Evolutionary conservation across 2,113 vertebrate genomes (phyloP).

Genomic region (Oreocharis arfaki): DNA sequence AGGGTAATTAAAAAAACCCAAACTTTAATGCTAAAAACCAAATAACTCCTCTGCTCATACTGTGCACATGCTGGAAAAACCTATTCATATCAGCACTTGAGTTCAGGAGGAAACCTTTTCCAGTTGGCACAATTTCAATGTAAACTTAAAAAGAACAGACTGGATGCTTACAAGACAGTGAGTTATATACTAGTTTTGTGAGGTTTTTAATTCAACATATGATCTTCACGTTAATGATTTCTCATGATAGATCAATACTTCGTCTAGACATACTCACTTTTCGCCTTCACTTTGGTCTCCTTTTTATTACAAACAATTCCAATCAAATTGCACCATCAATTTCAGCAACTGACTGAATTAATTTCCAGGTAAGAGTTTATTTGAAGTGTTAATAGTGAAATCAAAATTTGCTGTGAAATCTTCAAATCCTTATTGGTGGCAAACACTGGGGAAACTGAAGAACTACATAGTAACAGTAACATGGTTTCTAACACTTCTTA

Average conservation of each 20-base stretch:
- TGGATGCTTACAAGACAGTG: neutral
- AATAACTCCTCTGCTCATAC: neutral
- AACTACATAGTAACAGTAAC: neutral
- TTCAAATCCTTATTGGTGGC: neutral
- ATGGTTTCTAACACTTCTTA: neutral
- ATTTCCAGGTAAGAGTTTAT: neutral
- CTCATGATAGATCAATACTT: neutral
- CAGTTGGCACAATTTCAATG: neutral
- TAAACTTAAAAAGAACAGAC: neutral
- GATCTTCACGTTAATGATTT: neutral
- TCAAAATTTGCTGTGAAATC: neutral
- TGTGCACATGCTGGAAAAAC: neutral
- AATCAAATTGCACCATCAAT: neutral
- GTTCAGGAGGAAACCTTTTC: neutral
- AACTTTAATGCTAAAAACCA: neutral
- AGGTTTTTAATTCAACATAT: neutral
- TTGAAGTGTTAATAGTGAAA: neutral
- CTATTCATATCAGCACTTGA: neutral
- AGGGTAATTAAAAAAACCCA: neutral
- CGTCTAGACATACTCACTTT: neutral
- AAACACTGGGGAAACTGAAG: neutral
- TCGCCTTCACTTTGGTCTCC: neutral
- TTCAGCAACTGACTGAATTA: neutral
- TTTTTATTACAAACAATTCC: neutral
- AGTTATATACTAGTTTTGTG: neutral